Evolutionary conservation across 2,888 invertebrate genomes (phyloP).

Genomic region (Euspilapteryx auroguttella): DNA sequence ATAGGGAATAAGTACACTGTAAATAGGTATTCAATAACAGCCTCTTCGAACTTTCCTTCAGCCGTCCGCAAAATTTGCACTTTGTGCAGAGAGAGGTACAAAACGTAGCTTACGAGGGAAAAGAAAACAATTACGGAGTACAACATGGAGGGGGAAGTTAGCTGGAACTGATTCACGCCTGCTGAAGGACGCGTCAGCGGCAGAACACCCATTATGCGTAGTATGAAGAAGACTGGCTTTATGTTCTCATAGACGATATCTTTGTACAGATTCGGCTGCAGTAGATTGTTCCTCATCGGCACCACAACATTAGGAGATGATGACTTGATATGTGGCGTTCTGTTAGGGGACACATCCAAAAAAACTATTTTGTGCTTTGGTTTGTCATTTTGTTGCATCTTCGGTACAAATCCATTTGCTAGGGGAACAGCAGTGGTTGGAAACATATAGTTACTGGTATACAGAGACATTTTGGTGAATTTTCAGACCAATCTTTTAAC

Average conservation of each 20-base stretch:
- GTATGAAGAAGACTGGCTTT: slow-evolving; percentile 37
- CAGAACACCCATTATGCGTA: slow-evolving; percentile 63
- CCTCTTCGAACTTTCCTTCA: slow-evolving; percentile 73
- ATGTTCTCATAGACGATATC: slow-evolving; percentile 50
- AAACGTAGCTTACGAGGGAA: slow-evolving; percentile 52
- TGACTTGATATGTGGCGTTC: slow-evolving; percentile 22
- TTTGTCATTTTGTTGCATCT: slow-evolving; percentile 18
- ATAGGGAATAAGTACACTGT: slow-evolving; percentile 72
- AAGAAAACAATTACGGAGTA: slow-evolving; percentile 60
- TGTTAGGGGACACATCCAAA: slow-evolving; percentile 37
- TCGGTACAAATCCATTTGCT: slow-evolving; percentile 30
- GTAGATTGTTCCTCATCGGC: slow-evolving; percentile 31
- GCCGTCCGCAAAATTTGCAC: slow-evolving; percentile 62
- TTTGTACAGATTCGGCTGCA: slow-evolving; percentile 23
- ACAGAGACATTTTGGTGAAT: slow-evolving; percentile 24
- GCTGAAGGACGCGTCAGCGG: slow-evolving; percentile 57
- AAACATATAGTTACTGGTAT: slow-evolving; percentile 23
- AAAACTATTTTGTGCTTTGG: slow-evolving; percentile 30
- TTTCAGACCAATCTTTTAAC: not conserved
- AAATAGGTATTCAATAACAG: slow-evolving; percentile 74
- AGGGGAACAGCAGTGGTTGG: slow-evolving; percentile 18
- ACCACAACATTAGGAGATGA: slow-evolving; percentile 24
- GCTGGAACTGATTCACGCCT: slow-evolving; percentile 43
- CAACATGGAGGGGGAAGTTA: slow-evolving; percentile 56
- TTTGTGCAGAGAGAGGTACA: slow-evolving; percentile 64